A percentile compares a stretch with the other conserved stretches of the same genome.
Evolutionary conservation across 2,113 vertebrate genomes (phyloP).

Genomic region (Laterallus jamaicensis): DNA sequence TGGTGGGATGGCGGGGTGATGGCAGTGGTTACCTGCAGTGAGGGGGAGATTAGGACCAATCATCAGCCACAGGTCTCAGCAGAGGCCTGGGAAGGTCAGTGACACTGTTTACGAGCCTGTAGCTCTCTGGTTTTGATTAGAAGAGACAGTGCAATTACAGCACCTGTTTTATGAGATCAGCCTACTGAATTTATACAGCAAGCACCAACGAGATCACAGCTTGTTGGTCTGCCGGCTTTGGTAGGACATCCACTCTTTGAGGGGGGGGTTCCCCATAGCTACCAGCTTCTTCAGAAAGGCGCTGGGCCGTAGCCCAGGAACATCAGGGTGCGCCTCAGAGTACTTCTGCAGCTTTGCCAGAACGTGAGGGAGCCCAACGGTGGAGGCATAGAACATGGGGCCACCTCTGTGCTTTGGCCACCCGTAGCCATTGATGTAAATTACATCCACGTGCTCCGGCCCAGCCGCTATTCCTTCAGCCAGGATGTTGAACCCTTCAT

Average conservation of each 20-base stretch:
- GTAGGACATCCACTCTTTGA: slow-evolving; percentile 83
- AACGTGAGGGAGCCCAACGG: slow-evolving; percentile 80
- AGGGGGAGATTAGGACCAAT: not conserved
- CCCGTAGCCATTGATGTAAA: slow-evolving; percentile 89
- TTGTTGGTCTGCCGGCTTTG: slow-evolving; percentile 70
- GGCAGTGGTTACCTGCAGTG: not conserved
- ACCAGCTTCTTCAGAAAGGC: slow-evolving; percentile 83
- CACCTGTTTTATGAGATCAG: not conserved
- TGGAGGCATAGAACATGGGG: slow-evolving; percentile 90
- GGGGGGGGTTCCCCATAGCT: slow-evolving; percentile 81
- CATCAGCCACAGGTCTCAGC: not conserved
- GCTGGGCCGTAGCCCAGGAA: slow-evolving; percentile 82
- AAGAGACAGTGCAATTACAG: not conserved
- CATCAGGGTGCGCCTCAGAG: slow-evolving; percentile 79
- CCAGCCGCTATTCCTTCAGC: slow-evolving; percentile 83
- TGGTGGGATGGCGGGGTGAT: not conserved
- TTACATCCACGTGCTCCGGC: slow-evolving; percentile 89
- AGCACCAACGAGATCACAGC: slow-evolving; percentile 70
- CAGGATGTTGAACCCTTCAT: slow-evolving; percentile 89
- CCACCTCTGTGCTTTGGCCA: slow-evolving; percentile 90
- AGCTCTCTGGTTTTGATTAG: not conserved
- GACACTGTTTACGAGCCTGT: not conserved
- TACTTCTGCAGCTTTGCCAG: slow-evolving; percentile 84
- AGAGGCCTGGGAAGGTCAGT: not conserved
- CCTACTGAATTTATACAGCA: not conserved